Evolutionary conservation across 2,888 invertebrate genomes (phyloP).

Genomic region (Aradus depressus): DNA sequence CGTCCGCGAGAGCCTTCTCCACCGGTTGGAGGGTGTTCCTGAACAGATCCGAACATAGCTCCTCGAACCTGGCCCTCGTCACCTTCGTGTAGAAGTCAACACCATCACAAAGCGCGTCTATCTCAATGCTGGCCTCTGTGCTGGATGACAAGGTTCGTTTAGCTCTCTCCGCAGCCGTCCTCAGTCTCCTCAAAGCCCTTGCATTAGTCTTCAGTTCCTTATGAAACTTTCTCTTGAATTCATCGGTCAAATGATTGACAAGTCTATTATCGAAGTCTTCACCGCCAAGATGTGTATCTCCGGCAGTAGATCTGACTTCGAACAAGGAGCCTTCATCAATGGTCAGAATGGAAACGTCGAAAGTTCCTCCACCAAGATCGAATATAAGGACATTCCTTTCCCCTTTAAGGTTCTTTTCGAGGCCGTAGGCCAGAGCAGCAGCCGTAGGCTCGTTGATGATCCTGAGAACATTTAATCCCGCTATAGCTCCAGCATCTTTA

Average conservation of each 20-base stretch:
- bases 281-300: constrained; percentile 73
- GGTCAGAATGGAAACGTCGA: constrained; percentile 72
- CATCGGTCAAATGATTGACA: constrained; percentile 47
- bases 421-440: constrained; percentile 76
- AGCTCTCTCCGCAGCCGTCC: constrained; percentile 44
- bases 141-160: constrained; percentile 43
- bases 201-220: constrained; percentile 41
- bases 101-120: constrained; percentile 42
- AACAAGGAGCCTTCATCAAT: constrained; percentile 45
- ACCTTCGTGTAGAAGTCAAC: constrained; percentile 51
- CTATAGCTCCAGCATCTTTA: constrained; percentile 76
- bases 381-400: constrained; percentile 74
- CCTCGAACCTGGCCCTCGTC: constrained; percentile 64
- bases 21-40: constrained; percentile 61
- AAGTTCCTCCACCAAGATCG: constrained; percentile 55
- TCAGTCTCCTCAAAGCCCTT: constrained; percentile 39
- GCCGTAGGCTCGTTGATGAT: constrained; percentile 88
- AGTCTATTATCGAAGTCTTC: constrained; percentile 50
- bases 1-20: constrained; percentile 63
- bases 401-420: constrained; percentile 40
- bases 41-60: constrained; percentile 59
- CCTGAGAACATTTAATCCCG: constrained; percentile 75
- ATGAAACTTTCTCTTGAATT: constrained; percentile 44
- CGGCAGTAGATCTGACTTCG: constrained; percentile 70
- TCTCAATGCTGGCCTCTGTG: constrained; percentile 43